Percentiles rank a stretch among this genome's conserved stretches.
Conservation (phyloP, 92 coral and sea anemone genomes). For the Meandrina meandrites region DNA sequence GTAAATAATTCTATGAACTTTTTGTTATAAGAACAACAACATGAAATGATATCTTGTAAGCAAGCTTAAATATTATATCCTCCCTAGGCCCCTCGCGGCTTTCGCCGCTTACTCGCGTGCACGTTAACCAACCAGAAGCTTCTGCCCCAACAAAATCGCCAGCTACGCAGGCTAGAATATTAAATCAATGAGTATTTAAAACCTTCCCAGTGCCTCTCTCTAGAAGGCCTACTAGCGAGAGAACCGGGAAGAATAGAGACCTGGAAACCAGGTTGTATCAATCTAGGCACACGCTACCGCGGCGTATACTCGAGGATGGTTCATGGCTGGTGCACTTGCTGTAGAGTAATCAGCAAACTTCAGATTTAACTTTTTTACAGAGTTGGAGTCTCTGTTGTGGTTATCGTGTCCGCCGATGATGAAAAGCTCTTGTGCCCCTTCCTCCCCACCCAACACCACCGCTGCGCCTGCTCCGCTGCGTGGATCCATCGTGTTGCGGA, state of each 20-base stretch:
- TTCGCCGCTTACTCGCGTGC: no score
- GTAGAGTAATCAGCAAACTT: conserved; percentile 92
- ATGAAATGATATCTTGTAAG: no score
- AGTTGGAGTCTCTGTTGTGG: conserved; percentile 73
- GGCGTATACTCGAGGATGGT: conserved; percentile 72
- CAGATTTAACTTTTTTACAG: conserved; percentile 82
- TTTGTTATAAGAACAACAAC: no score
- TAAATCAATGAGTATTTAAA: no score
- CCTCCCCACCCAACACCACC: conserved; percentile 76
- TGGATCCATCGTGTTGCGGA: conserved; percentile 96
- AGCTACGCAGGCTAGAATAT: no score
- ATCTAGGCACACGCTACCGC: conserved; percentile 80
- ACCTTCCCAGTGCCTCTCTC: no score
- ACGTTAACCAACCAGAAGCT: no score
- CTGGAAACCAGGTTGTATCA: neutral
- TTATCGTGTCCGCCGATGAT: conserved; percentile 95
- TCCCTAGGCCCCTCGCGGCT: no score
- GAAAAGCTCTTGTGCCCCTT: conserved; percentile 84
- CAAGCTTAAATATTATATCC: no score
- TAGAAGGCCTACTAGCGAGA: no score
- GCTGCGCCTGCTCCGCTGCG: conserved; percentile 87
- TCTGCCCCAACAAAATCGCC: no score
- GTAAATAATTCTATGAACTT: no score
- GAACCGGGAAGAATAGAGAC: neutral
- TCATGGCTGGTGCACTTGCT: conserved; percentile 69